Conservation (phyloP, 2,888 invertebrate species). For the Eristalis tenax region DNA sequence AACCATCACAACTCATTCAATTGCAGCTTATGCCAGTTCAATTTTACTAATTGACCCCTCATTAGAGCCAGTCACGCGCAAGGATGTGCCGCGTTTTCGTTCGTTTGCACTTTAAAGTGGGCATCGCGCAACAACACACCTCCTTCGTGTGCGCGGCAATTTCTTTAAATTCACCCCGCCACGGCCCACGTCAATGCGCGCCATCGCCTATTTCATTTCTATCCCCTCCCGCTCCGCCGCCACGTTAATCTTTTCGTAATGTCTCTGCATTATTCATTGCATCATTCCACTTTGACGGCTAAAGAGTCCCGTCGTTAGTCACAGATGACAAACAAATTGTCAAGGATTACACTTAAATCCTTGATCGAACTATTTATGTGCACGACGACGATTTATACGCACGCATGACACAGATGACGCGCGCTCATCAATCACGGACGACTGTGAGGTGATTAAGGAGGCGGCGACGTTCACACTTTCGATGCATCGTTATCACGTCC, state of each 20-base stretch:
- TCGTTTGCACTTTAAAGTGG: background rate
- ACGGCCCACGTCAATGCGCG: background rate
- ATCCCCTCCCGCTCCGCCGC: background rate
- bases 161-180: background rate
- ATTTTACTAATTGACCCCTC: background rate
- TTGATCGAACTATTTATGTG: background rate
- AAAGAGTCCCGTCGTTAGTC: constrained; percentile 24
- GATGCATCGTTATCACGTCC: background rate
- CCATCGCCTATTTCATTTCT: no score
- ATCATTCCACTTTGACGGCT: background rate
- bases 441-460: constrained; percentile 43
- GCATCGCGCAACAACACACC: background rate
- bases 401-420: background rate
- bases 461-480: background rate
- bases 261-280: constrained; percentile 31
- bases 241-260: constrained; percentile 12
- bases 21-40: background rate
- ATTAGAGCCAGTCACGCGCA: background rate
- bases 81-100: background rate
- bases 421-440: constrained; percentile 20
- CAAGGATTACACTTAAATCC: constrained; percentile 53
- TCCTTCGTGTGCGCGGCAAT: no score
- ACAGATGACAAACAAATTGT: constrained; percentile 46
- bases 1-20: background rate
- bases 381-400: background rate